Base-by-base conservation (phyloP, 2,888 invertebrate species). In the Epinotia ramella region DNA sequence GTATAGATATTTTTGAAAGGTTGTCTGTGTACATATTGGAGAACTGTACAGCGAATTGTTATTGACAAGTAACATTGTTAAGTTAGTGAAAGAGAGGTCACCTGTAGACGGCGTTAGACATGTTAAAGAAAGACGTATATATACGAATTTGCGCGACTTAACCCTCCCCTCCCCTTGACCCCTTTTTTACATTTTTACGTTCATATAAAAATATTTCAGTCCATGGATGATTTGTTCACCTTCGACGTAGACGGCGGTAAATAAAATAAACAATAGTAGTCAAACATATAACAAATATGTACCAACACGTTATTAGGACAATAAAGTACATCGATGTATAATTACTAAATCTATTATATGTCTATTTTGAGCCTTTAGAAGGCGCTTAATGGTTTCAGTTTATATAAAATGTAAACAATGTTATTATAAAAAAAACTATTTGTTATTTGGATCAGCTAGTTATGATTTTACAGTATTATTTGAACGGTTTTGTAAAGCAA, bases 231-330 rank as follows among this genome's bases (percentile, higher is more conserved):
- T 66, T 66, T 67, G 66, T 67, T 67, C 66, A 68, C 53, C 67
- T n/a, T 9, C 44, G n/a, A 64, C 20, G 57, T 49, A 20, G 1
- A 33, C 20, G 12, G 13, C 44, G 68, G 16, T 49, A 63, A 44
- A 69, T 64, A 28, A 53, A 68, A 68, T 46, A 68, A 68, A 69
- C 57, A 64, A 59, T 57, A 64, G 16, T 57, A 56, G 56, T 56
- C 33, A 69, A 56, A 63, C 2, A 62, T 53, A 53, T 73, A 73
- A 73, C 63, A 73, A 74, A 49, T 18, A 69, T 49, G 53, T 53
- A 57, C 70, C 65, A 75, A 70, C 65, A 70, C 40, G 46, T 4
- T 65, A 74, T 74, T 57, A 69, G n/a, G 64, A 59, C 24, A 65
- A n/a, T 49, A 33, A 70, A 62, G 12, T 69, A 62, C 62, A 62